Conservation (phyloP, 2,888 invertebrate genomes). For the Ophraella communa region DNA sequence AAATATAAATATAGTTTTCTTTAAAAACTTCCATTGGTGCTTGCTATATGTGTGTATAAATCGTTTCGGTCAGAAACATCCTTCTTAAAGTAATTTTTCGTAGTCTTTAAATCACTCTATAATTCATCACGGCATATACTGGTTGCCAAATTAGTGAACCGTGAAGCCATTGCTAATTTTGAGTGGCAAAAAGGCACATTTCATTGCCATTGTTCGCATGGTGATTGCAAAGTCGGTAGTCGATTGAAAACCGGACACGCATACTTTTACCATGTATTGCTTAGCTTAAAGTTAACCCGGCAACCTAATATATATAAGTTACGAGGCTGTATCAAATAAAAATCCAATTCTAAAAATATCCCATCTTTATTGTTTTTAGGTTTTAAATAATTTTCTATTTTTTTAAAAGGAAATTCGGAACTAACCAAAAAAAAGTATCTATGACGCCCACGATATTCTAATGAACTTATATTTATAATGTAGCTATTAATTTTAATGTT, state of each 20-base stretch:
- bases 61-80: neutral
- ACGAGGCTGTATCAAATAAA: neutral
- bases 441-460: neutral
- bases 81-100: neutral
- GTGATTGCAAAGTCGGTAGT: constrained; percentile 43
- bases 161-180: constrained; percentile 44
- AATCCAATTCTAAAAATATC: neutral
- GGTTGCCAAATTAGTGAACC: constrained; percentile 33
- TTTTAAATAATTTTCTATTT: neutral
- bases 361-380: neutral
- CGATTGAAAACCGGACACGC: constrained; percentile 49
- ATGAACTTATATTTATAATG: neutral
- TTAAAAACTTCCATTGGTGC: neutral
- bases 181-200: constrained; percentile 45
- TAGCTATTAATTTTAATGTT: neutral
- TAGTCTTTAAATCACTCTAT: constrained; percentile 4
- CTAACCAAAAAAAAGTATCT: neutral
- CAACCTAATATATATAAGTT: constrained; percentile 3
- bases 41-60: neutral
- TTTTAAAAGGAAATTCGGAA: neutral
- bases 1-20: neutral
- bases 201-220: constrained; percentile 43
- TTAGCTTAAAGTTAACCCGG: neutral
- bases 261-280: constrained; percentile 47
- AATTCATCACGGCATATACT: constrained; percentile 25